Base-by-base conservation (phyloP, 2,888 invertebrate genomes). In the Pecten maximus region DNA sequence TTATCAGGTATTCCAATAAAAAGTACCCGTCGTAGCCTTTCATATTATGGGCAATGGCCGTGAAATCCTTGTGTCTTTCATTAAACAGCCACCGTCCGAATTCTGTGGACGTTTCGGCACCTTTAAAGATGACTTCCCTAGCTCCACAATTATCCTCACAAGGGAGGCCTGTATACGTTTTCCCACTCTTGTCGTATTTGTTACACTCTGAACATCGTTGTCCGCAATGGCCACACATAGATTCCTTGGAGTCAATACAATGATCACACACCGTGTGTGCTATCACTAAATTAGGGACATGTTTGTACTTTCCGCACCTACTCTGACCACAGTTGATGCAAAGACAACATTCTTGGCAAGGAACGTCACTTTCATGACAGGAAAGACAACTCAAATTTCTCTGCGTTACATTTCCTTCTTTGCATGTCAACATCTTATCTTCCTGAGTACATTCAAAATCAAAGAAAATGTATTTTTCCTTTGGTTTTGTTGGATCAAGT, bases 71-170 rank as follows among this genome's bases (percentile, higher is more conserved):
- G 44, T 92, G 91, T 54, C 91, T 88, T 15, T 44, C 50, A 39
- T 88, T 88, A 87, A 90, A 91, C 86, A 91, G 74, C 88, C 92
- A 92, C 16, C 87, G 39, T n/a, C 93, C 91, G 88, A 92, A 93
- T 10, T 89, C 60, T 2, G 91, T 88, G 35, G 91, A 48, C 2
- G 91, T 91, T 60, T 50, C 50, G 35, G 91, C 91, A 15, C 93
- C 92, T 86, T 88, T 40, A 54, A 93, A 93, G 39, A 92, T 89
- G 87, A 88, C 88, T 87, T 92, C 91, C 60, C 92, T 44, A 44
- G 40, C 89, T 8, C 91, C 92, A 74, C 91, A 91, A 4, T 86
- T 91, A 54, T 89, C n/a, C n/a, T n/a, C n/a, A n/a, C n/a, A n/a
- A n/a, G n/a, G n/a, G n/a, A n/a, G n/a, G n/a, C n/a, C n/a, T n/a